A percentile compares a stretch with the other conserved stretches of the same genome.
Conservation (phyloP, 1,140 invertebrate genomes). For the Temnothorax longispinosus region DNA sequence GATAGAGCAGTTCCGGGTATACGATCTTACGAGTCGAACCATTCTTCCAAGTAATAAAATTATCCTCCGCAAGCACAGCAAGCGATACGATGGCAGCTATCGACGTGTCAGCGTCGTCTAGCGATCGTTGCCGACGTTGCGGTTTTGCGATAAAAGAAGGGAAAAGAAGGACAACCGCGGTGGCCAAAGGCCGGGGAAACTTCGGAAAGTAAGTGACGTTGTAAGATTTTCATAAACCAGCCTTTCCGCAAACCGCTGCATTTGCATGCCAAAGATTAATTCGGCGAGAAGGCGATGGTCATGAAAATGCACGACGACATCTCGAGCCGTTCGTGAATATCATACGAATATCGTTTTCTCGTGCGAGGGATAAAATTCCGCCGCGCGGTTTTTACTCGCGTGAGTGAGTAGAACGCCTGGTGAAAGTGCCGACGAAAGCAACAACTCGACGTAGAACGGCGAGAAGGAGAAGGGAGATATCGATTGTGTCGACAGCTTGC, state of each 20-base stretch:
- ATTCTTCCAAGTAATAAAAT: constrained; percentile 36
- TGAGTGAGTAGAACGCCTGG: constrained; percentile 5
- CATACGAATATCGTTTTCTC: constrained; percentile 56
- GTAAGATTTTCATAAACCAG: constrained; percentile 76
- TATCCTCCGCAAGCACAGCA: background rate
- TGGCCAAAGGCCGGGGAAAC: no score
- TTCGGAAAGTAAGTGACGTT: constrained; percentile 31
- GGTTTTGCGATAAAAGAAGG: background rate
- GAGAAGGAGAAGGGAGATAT: constrained; percentile 21
- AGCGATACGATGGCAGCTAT: constrained; percentile 3
- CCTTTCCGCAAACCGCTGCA: constrained; percentile 34
- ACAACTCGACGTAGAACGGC: constrained; percentile 13
- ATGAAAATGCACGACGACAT: constrained; percentile 77
- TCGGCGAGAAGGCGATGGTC: constrained; percentile 75
- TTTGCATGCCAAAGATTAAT: constrained; percentile 82
- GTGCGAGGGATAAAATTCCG: constrained; percentile 70
- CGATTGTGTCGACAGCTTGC: constrained; percentile 60
- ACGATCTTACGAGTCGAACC: background rate
- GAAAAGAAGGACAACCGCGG: background rate
- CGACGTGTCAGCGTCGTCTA: constrained; percentile 27
- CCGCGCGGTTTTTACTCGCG: constrained; percentile 63
- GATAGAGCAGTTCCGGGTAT: background rate
- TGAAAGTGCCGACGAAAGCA: constrained; percentile 51
- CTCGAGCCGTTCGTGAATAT: constrained; percentile 14
- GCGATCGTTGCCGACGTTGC: constrained; percentile 26